phyloP scores from a whole-genome alignment of 2,113 vertebrate species.

The Xyrauchen texanus region DNA sequence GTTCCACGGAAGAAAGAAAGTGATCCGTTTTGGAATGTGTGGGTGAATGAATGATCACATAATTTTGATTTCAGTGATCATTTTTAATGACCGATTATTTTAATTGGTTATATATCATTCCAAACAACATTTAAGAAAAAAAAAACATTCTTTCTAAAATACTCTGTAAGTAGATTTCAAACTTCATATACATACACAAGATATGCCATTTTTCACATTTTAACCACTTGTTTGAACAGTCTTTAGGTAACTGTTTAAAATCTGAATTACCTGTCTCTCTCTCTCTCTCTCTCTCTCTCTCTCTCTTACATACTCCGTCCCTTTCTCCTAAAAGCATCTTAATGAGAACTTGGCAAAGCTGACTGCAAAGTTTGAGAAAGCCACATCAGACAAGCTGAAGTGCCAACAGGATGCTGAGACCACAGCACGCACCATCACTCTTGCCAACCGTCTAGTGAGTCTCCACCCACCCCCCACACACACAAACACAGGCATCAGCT shows the following conservation, averaged over 20 bases:
- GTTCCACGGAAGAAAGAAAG: too few relatives aligned
- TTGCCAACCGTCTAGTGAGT: constrained; percentile 94
- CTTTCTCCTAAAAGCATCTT: constrained; percentile 76
- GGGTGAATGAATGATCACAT: too few relatives aligned
- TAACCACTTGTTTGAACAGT: background rate
- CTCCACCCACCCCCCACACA: background rate
- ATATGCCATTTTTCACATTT: background rate
- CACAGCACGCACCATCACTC: constrained; percentile 83
- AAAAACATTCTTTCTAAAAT: background rate
- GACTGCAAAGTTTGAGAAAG: constrained; percentile 89
- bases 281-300: constrained; percentile 24
- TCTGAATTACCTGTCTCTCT: too few relatives aligned
- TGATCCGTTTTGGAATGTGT: too few relatives aligned
- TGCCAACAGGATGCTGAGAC: constrained; percentile 91
- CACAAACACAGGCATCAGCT: too few relatives aligned
- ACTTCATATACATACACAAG: too few relatives aligned
- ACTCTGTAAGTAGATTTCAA: too few relatives aligned
- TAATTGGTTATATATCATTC: too few relatives aligned
- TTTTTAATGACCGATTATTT: too few relatives aligned
- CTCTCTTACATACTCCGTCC: constrained; percentile 14
- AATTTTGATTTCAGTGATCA: too few relatives aligned
- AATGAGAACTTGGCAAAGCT: constrained; percentile 90
- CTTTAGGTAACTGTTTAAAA: too few relatives aligned
- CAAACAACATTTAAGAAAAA: too few relatives aligned
- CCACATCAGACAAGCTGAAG: constrained; percentile 88